Conservation (phyloP, 1,140 invertebrate species). For the Leptinotarsa undecemlineata region DNA sequence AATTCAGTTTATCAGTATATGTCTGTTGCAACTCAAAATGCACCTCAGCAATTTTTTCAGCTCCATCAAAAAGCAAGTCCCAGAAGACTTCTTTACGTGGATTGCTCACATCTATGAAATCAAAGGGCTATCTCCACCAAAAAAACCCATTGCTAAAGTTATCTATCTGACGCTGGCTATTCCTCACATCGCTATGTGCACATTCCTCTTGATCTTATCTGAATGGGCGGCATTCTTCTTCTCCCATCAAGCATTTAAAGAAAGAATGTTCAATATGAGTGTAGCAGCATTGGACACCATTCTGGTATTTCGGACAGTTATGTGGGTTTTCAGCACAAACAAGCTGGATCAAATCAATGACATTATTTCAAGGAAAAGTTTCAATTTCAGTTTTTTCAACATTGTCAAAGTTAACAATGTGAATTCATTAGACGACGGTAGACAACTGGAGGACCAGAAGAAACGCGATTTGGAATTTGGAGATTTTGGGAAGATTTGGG, state of each 20-base stretch:
- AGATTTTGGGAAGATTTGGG: conserved; percentile 1
- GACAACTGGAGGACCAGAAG: background rate
- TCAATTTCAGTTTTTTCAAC: conserved; percentile 5
- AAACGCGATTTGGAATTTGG: background rate
- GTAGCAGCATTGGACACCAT: conserved; percentile 3
- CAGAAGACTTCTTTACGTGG: conserved; percentile 8
- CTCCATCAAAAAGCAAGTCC: background rate
- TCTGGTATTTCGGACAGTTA: background rate
- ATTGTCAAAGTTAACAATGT: background rate
- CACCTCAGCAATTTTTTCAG: background rate
- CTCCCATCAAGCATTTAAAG: background rate
- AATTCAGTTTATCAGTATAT: too few species aligned
- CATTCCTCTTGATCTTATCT: background rate
- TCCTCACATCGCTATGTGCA: conserved; percentile 3
- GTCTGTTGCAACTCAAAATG: background rate
- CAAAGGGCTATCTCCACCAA: conserved; percentile 4
- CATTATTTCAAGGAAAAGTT: background rate
- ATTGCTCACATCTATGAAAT: conserved; percentile 6
- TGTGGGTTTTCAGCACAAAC: background rate
- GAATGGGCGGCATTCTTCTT: conserved; percentile 3
- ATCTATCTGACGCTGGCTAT: background rate
- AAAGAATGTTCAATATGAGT: conserved; percentile 11
- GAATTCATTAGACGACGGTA: background rate
- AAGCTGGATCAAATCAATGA: background rate
- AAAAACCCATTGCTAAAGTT: background rate